These are phyloP conservation scores for Stenurella melanura DNA, from an alignment of 2,888 invertebrate genomes.

Conservation along the genomic window DNA sequence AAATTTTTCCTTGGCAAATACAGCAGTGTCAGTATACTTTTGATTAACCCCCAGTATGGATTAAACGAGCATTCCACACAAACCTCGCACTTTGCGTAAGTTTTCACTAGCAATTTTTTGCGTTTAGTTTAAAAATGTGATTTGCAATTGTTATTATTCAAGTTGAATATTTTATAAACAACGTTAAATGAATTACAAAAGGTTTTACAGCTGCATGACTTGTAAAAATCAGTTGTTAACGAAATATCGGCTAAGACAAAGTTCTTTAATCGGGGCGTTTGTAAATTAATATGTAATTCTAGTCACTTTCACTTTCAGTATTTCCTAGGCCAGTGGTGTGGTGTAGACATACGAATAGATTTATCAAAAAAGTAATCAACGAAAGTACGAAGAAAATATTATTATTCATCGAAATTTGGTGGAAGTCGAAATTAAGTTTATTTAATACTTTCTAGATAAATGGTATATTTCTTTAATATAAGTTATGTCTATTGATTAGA, in stretches of 20 bases:
- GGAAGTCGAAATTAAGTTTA: no score
- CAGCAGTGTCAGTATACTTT: no score
- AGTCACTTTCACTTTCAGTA: not conserved
- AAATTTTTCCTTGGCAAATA: no score
- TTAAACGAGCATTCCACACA: not conserved
- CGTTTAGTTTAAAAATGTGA: not conserved
- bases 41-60: no score
- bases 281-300: not conserved
- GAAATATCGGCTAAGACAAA: not conserved
- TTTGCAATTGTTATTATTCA: conserved; percentile 1
- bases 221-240: not conserved
- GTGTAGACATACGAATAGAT: not conserved
- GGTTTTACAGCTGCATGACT: not conserved
- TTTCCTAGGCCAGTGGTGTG: conserved; percentile 4
- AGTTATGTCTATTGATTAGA: no score
- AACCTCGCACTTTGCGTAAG: not conserved
- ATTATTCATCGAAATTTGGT: no score
- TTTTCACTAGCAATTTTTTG: not conserved
- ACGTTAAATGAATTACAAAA: not conserved
- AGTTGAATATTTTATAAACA: not conserved
- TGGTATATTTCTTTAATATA: no score
- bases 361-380: no score
- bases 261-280: not conserved
- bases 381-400: no score
- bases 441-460: no score